Evolutionary conservation across 2,113 vertebrate species (phyloP).

Genomic region (Syrrhaptes paradoxus): DNA sequence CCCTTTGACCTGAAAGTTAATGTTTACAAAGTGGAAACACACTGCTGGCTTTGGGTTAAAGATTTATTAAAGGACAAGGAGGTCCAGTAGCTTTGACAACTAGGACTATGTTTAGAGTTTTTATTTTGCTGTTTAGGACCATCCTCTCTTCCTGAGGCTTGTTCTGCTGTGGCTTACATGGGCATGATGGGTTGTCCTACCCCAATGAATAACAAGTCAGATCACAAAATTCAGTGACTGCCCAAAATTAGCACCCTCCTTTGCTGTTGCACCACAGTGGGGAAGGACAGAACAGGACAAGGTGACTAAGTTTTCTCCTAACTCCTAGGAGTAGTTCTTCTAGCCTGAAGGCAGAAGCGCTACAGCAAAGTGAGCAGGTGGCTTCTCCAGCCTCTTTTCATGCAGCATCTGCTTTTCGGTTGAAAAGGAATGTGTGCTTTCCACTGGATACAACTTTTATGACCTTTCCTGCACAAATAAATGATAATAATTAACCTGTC

Average conservation of each 20-base stretch:
- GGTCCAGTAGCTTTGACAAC: neutral
- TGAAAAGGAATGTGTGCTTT: neutral
- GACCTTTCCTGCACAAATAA: slow-evolving; percentile 43
- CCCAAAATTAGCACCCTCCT: neutral
- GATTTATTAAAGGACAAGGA: slow-evolving; percentile 6
- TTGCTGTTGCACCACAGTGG: neutral
- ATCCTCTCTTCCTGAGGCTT: neutral
- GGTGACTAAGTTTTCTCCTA: neutral
- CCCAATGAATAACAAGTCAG: neutral
- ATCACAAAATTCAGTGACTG: neutral
- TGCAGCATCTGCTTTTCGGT: neutral
- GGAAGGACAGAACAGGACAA: neutral
- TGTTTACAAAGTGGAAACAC: neutral
- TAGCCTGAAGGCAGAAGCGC: neutral
- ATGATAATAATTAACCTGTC: slow-evolving; percentile 59
- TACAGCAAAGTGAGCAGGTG: neutral
- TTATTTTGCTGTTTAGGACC: neutral
- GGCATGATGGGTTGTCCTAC: neutral
- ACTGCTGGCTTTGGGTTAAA: slow-evolving; percentile 31
- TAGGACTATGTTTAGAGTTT: neutral
- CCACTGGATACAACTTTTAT: neutral
- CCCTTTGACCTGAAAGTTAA: slow-evolving; percentile 42
- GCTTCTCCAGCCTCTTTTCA: neutral
- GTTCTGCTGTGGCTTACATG: neutral
- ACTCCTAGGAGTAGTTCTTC: neutral